Conservation (phyloP, 2,888 invertebrate genomes). For the Nemotelus pantherinus region DNA sequence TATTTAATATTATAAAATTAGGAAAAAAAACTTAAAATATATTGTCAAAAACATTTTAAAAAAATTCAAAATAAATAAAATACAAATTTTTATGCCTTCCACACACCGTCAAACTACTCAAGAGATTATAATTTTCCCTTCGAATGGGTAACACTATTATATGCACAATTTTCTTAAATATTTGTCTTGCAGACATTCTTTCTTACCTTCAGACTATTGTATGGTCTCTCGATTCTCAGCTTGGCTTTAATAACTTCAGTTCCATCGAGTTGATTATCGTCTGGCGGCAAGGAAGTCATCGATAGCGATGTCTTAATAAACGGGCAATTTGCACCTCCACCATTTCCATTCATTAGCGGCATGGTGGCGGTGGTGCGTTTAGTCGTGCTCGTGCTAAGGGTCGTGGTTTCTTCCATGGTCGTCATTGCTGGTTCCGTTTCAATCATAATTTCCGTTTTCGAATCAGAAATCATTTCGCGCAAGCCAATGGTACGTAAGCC, state of each 20-base stretch:
- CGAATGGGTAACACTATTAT: no score
- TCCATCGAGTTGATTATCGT: conserved; percentile 66
- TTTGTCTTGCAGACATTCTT: not conserved
- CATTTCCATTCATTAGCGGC: not conserved
- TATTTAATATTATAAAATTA: no score
- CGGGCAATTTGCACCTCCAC: conserved; percentile 45
- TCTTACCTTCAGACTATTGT: conserved; percentile 78
- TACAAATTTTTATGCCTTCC: no score
- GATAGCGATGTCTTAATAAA: conserved; percentile 67
- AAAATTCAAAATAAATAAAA: no score
- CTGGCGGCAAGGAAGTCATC: conserved; percentile 80
- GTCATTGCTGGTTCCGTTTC: conserved; percentile 6
- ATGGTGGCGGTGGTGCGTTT: not conserved
- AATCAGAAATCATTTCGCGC: conserved; percentile 22
- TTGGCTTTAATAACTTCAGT: conserved; percentile 67
- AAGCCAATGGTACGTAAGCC: conserved; percentile 15
- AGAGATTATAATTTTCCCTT: no score
- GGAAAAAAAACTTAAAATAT: no score
- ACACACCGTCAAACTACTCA: no score
- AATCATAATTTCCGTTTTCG: not conserved
- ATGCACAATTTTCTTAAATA: no score
- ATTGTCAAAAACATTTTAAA: no score
- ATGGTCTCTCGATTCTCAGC: conserved; percentile 74
- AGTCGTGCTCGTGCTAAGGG: not conserved
- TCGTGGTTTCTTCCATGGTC: conserved; percentile 15